These are phyloP conservation scores for Capitella teleta DNA, from an alignment of 1,140 invertebrate species.

Conservation along the genomic window DNA sequence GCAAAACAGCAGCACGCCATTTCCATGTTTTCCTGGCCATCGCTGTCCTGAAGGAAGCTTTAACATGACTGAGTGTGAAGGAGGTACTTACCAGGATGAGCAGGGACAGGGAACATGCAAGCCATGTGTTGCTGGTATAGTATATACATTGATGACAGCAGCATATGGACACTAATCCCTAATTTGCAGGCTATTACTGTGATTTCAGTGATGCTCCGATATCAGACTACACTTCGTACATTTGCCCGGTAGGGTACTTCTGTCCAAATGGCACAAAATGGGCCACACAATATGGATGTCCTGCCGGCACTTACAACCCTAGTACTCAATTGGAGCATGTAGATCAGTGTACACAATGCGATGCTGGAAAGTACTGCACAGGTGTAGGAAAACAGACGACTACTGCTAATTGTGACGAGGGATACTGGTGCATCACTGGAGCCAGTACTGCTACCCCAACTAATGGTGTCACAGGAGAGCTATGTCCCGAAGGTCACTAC, in stretches of 20 bases:
- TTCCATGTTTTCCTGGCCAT: conserved; percentile 22
- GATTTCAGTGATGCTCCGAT: conserved; percentile 19
- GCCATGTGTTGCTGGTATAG: conserved; percentile 28
- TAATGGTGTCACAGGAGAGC: conserved; percentile 27
- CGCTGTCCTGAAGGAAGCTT: conserved; percentile 27
- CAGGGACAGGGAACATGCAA: conserved; percentile 29
- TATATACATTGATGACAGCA: background rate
- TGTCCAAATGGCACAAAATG: conserved; percentile 32
- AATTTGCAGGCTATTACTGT: conserved; percentile 23
- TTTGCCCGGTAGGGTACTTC: conserved; percentile 31
- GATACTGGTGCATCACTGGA: conserved; percentile 33
- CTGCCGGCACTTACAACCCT: conserved; percentile 28
- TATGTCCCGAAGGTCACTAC: conserved; percentile 29
- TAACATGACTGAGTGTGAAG: conserved; percentile 23
- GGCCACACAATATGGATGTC: conserved; percentile 28
- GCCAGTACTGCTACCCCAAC: conserved; percentile 24
- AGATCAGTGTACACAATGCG: conserved; percentile 24
- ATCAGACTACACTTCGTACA: conserved; percentile 20
- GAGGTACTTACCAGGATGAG: conserved; percentile 34
- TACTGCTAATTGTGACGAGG: conserved; percentile 25
- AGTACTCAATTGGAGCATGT: conserved; percentile 17
- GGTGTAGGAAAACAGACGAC: conserved; percentile 18
- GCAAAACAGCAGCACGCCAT: conserved; percentile 25
- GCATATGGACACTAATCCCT: background rate
- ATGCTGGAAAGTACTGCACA: conserved; percentile 32